Conservation (phyloP, 2,113 vertebrate genomes). For the Neolamprologus variostigma region DNA sequence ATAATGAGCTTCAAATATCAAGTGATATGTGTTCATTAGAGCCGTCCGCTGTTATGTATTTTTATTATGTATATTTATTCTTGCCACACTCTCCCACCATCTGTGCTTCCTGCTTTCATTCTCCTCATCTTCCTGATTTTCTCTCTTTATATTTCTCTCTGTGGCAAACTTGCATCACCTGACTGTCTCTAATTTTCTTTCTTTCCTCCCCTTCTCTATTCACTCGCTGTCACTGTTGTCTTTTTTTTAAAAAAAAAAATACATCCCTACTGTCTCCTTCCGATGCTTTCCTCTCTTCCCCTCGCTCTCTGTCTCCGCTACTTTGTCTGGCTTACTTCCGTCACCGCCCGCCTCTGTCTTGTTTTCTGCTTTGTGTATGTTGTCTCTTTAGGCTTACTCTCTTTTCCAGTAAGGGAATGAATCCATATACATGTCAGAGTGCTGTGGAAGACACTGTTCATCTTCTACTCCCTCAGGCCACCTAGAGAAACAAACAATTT, state of each 20-base stretch:
- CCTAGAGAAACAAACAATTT: background rate
- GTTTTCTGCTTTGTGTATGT: slow-evolving; percentile 16
- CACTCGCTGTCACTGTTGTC: background rate
- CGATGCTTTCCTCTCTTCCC: background rate
- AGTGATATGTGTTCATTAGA: slow-evolving; percentile 6
- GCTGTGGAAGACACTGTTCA: slow-evolving; percentile 15
- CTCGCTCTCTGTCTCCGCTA: background rate
- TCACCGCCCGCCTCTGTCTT: slow-evolving; percentile 13
- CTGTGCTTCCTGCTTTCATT: slow-evolving; percentile 12
- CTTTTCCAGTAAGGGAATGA: background rate
- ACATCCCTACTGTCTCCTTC: background rate
- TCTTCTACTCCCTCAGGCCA: background rate
- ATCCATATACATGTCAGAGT: slow-evolving; percentile 29
- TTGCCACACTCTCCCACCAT: background rate
- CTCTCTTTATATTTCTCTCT: slow-evolving; percentile 24
- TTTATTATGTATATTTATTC: slow-evolving; percentile 33
- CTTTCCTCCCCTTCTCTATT: background rate
- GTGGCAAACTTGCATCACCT: slow-evolving; percentile 41
- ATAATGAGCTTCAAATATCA: background rate
- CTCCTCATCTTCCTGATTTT: slow-evolving; percentile 3
- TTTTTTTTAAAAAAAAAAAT: background rate
- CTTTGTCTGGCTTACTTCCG: slow-evolving; percentile 31
- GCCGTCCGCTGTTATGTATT: background rate
- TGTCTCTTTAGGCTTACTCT: slow-evolving; percentile 18
- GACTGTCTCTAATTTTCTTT: slow-evolving; percentile 19